A percentile compares a stretch with the other conserved stretches of the same genome.
phyloP scores from a whole-genome alignment of 2,113 vertebrate species.

The Haemorhous mexicanus region DNA sequence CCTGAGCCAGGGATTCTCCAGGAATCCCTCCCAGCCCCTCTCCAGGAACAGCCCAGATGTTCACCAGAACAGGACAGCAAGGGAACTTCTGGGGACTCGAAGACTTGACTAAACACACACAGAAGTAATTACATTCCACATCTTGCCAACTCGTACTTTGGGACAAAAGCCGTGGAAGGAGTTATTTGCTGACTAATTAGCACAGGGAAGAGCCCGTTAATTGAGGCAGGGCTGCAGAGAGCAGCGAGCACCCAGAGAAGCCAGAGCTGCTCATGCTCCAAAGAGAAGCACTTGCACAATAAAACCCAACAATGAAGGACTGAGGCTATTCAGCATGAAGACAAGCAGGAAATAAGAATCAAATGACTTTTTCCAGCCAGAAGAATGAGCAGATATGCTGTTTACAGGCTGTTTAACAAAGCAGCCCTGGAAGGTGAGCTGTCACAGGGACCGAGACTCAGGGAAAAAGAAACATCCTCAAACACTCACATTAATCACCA shows the following conservation, averaged over 20 bases:
- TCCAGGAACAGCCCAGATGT: fast-evolving
- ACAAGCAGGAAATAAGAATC: constrained; percentile 51
- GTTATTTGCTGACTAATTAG: constrained; percentile 46
- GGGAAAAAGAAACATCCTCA: background rate
- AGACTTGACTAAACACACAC: constrained; percentile 5
- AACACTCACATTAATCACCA: background rate
- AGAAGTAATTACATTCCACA: constrained; percentile 47
- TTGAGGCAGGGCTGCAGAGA: background rate
- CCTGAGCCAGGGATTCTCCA: background rate
- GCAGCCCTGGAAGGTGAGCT: background rate
- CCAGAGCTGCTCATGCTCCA: background rate
- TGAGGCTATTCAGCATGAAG: constrained; percentile 9
- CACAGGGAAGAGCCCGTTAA: background rate
- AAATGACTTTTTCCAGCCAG: constrained; percentile 18
- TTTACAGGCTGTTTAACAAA: background rate
- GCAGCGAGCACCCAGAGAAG: background rate
- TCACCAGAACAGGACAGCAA: background rate
- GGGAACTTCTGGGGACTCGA: background rate
- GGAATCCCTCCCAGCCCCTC: background rate
- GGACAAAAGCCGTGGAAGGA: constrained; percentile 27
- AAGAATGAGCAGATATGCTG: background rate
- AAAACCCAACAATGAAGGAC: constrained; percentile 6
- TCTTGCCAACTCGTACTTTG: constrained; percentile 39
- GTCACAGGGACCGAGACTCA: background rate
- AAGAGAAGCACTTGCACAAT: constrained; percentile 5